phyloP scores from a whole-genome alignment of 1,140 invertebrate genomes.

The Paralvinella palmiformis region DNA sequence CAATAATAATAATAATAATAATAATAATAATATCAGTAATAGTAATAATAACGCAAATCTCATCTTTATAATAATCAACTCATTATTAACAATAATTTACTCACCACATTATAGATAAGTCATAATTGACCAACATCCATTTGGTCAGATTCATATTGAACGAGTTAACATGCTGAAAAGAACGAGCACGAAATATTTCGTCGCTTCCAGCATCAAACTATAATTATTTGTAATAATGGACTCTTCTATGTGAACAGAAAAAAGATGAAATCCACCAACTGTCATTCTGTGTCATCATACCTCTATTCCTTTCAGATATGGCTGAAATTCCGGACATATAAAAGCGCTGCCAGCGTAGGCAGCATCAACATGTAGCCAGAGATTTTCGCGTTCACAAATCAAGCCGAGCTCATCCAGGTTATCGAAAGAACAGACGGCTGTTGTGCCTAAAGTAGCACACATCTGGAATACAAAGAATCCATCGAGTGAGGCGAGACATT shows the following conservation, averaged over 20 bases:
- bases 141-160: constrained; percentile 97
- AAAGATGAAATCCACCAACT: no score
- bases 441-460: constrained; percentile 82
- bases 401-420: constrained; percentile 77
- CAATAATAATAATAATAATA: no score
- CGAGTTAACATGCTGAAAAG: constrained; percentile 66
- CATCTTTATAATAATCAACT: neutral
- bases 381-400: constrained; percentile 65
- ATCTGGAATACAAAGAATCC: no score
- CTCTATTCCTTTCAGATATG: constrained; percentile 82
- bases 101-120: constrained; percentile 90
- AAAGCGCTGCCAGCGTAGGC: constrained; percentile 86
- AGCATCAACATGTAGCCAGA: constrained; percentile 92
- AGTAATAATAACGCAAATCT: neutral
- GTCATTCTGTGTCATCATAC: no score
- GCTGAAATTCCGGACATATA: constrained; percentile 87
- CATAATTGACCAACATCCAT: constrained; percentile 92
- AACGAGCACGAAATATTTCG: constrained; percentile 9
- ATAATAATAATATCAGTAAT: no score
- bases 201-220: no score
- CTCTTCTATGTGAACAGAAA: neutral
- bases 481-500: no score
- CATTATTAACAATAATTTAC: constrained; percentile 21
- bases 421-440: constrained; percentile 85
- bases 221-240: no score